A percentile compares a stretch with the other conserved stretches of the same genome.
phyloP scores from a whole-genome alignment of 2,113 vertebrate genomes.

The Paramisgurnus dabryanus region DNA sequence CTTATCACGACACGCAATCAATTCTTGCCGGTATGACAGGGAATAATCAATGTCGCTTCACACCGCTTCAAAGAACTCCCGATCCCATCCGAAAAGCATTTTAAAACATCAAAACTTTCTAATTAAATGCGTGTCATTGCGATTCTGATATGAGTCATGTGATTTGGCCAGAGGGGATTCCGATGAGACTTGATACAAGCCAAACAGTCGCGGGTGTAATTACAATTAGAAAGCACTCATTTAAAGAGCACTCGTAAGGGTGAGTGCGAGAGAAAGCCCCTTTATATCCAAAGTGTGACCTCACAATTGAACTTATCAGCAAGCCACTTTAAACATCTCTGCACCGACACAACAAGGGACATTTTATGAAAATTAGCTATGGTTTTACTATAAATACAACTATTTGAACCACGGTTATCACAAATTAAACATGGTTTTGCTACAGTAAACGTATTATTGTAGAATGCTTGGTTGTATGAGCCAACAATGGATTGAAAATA shows the following conservation, averaged over 20 bases:
- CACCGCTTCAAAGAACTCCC: conserved; percentile 61
- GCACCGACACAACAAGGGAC: neutral
- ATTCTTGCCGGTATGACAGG: conserved; percentile 32
- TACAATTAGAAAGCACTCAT: conserved; percentile 57
- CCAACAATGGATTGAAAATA: too few relatives aligned
- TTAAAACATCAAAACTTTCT: conserved; percentile 59
- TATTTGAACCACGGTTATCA: too few relatives aligned
- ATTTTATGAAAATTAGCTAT: too few relatives aligned
- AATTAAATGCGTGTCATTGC: conserved; percentile 69
- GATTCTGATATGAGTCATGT: conserved; percentile 62
- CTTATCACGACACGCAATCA: conserved; percentile 39
- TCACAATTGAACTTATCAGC: neutral
- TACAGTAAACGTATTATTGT: too few relatives aligned
- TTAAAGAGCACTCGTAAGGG: conserved; percentile 32
- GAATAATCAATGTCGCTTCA: conserved; percentile 46
- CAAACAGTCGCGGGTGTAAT: conserved; percentile 61
- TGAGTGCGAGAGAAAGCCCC: conserved; percentile 13
- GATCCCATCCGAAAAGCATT: conserved; percentile 57
- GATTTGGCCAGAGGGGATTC: conserved; percentile 65
- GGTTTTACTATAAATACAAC: too few relatives aligned
- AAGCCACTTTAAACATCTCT: neutral
- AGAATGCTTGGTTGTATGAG: too few relatives aligned
- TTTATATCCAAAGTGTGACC: conserved; percentile 19
- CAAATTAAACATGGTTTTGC: too few relatives aligned
- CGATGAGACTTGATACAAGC: conserved; percentile 66